Evolutionary conservation across 2,113 vertebrate genomes (phyloP).

Genomic region (Phalacrocorax pelagicus): DNA sequence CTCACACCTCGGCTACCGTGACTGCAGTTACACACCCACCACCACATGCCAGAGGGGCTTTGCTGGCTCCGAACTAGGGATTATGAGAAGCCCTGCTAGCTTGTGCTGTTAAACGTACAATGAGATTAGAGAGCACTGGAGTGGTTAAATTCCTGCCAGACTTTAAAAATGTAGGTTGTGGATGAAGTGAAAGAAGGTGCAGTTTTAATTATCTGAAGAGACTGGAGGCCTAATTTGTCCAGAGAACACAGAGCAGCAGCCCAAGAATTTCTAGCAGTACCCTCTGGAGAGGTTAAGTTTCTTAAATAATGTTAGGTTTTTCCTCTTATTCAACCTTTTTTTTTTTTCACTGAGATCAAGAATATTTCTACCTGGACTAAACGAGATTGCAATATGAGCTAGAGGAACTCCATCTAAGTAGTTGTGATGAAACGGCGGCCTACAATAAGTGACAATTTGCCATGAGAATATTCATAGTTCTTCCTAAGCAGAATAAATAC

Average conservation of each 20-base stretch:
- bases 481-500: background rate
- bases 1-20: background rate
- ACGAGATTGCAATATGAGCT: background rate
- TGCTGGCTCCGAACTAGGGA: background rate
- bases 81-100: background rate
- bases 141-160: background rate
- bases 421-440: background rate
- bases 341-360: background rate
- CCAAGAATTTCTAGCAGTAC: background rate
- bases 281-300: background rate
- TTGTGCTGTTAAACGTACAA: background rate
- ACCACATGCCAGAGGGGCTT: background rate
- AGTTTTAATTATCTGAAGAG: background rate
- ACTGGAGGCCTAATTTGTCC: background rate
- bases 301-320: background rate
- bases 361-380: background rate
- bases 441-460: background rate
- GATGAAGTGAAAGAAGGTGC: background rate
- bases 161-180: background rate
- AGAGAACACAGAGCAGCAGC: background rate
- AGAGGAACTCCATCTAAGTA: background rate
- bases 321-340: background rate
- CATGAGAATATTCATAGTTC: background rate
- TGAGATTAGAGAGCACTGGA: background rate
- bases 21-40: background rate